phyloP scores from a whole-genome alignment of 2,113 vertebrate genomes.

The Spermophilus dauricus region DNA sequence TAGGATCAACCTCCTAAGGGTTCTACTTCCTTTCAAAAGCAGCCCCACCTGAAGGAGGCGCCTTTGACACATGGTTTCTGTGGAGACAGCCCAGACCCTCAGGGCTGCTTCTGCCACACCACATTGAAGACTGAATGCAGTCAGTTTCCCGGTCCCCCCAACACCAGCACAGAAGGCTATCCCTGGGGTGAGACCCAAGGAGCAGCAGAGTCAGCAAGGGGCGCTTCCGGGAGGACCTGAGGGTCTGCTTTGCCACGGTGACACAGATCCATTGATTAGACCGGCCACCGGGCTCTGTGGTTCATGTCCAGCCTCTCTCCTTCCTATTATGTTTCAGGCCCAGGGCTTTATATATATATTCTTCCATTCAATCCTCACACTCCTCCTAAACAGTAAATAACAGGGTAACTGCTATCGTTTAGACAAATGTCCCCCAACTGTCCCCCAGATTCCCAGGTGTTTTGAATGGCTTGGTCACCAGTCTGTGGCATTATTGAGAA shows the following conservation, averaged over 20 bases:
- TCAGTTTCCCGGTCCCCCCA: not conserved
- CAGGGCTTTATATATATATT: not conserved
- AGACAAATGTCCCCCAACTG: not conserved
- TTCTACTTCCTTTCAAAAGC: not conserved
- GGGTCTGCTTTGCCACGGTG: not conserved
- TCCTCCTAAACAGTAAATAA: no score
- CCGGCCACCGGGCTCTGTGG: not conserved
- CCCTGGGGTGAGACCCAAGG: not conserved
- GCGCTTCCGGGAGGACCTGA: not conserved
- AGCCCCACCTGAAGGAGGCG: not conserved
- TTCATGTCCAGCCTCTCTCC: rapidly evolving
- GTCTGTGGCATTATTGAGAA: no score
- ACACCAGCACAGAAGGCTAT: no score
- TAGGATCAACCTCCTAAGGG: no score
- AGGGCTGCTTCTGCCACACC: not conserved
- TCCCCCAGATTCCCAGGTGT: not conserved
- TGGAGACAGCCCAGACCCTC: no score
- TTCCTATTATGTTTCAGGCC: not conserved
- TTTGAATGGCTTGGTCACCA: no score
- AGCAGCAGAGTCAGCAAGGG: no score
- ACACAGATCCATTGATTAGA: not conserved
- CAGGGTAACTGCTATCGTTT: no score
- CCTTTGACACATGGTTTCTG: no score
- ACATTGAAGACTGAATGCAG: not conserved
- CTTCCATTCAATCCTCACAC: not conserved